Base-by-base conservation (phyloP, 2,888 invertebrate genomes). In the Lycaena phlaeas region DNA sequence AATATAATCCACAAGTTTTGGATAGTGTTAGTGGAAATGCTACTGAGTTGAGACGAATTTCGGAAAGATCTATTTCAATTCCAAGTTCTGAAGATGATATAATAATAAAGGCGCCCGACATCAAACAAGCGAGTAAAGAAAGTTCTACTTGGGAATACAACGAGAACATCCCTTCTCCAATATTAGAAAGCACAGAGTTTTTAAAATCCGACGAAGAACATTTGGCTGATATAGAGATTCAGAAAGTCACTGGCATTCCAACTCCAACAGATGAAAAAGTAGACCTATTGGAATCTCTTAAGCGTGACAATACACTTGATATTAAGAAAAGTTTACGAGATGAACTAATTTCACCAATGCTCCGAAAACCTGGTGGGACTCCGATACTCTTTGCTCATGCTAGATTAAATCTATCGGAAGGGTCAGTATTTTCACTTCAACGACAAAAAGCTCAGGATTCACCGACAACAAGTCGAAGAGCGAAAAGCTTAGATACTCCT, bases 401-500 rank as follows among this genome's bases (percentile, higher is more conserved):
- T 10, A 85, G 93, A 42, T 76, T 94, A 4, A 94, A 94, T 59
- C 78, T 94, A 2, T 94, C 94, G 0, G 94, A 95, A 75, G 94
- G 94, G 0, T 94, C 94, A 9, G 92, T 90, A 4, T 90, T 92
- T 56, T 88, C 92, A 1, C 66, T 93, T 25, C 91, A 93, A 63
- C 88, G 92, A 34, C 92, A 94, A 67, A 90, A 90, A 57, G 91
- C 92, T 0, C 90, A 89, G 54, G 87, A 88, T 49, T 93, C 93
- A 0, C 93, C 93, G 2, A 89, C 90, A 4, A 76, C 90, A 2
- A 90, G 92, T 41, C 86, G 94, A 38, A 86, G 94, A 54, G 92
- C 94, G 1, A 94, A 94, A 71, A 94, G 94, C 44, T 82, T 95
- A 49, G 95, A 95, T 57, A 91, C 94, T 2, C 92, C 94, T 1